These are phyloP conservation scores for Zingel zingel DNA, from an alignment of 2,113 vertebrate genomes.

Conservation along the genomic window DNA sequence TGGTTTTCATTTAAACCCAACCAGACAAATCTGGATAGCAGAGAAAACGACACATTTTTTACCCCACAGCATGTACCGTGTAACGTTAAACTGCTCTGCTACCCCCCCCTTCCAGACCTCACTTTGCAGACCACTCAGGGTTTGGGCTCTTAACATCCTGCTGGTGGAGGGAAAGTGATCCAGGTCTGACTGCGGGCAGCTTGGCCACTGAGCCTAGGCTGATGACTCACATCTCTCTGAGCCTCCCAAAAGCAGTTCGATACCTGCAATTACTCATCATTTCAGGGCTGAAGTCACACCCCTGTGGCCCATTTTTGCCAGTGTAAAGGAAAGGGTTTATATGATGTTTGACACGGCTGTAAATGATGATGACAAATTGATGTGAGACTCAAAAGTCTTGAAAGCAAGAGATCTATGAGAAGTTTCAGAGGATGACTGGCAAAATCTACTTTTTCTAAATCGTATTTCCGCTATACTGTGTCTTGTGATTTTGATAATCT, in stretches of 20 bases:
- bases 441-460: not conserved
- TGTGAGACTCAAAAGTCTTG: slow-evolving; percentile 19
- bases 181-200: slow-evolving; percentile 62
- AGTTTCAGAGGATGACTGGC: not conserved
- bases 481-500: not conserved
- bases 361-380: slow-evolving; percentile 46
- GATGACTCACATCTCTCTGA: slow-evolving; percentile 63
- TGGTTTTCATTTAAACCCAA: slow-evolving; percentile 24
- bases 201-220: slow-evolving; percentile 52
- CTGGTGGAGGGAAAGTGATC: slow-evolving; percentile 68
- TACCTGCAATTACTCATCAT: slow-evolving; percentile 52
- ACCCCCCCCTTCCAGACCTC: slow-evolving; percentile 26
- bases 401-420: slow-evolving; percentile 16
- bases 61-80: slow-evolving; percentile 27
- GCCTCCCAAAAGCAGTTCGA: slow-evolving; percentile 57
- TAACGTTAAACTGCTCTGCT: slow-evolving; percentile 28
- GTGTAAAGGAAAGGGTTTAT: slow-evolving; percentile 13
- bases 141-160: slow-evolving; percentile 67
- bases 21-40: slow-evolving; percentile 11
- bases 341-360: slow-evolving; percentile 36
- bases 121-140: slow-evolving; percentile 60
- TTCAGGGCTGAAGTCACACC: slow-evolving; percentile 38
- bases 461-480: not conserved
- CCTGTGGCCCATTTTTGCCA: slow-evolving; percentile 3
- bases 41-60: slow-evolving; percentile 45